Percentiles rank a stretch among this genome's conserved stretches.
phyloP scores from a whole-genome alignment of 2,797 vertebrate species.

The Anniella stebbinsi region DNA sequence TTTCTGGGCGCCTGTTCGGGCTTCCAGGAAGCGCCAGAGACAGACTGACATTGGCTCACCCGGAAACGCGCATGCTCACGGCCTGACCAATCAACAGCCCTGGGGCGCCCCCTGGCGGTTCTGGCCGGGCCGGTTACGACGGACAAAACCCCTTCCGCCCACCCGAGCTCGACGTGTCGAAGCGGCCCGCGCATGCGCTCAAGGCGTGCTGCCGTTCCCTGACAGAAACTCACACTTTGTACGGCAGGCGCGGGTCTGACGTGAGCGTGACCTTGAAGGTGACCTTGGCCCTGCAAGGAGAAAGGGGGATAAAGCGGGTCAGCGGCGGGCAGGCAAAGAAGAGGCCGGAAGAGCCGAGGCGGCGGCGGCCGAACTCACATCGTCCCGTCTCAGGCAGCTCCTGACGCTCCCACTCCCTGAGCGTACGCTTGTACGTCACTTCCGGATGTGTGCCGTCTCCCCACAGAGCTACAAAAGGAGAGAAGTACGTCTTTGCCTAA shows the following conservation, averaged over 20 bases:
- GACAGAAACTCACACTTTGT: constrained; percentile 25
- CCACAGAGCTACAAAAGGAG: neutral
- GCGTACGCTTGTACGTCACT: neutral
- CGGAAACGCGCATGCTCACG: too few species aligned
- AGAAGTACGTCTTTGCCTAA: neutral
- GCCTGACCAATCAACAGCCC: neutral
- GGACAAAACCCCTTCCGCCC: fast-evolving
- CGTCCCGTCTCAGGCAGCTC: neutral
- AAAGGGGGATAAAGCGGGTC: neutral
- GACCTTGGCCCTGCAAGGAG: constrained; percentile 24
- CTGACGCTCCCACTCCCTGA: neutral
- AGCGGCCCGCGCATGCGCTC: neutral
- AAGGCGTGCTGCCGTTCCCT: fast-evolving
- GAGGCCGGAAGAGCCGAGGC: neutral
- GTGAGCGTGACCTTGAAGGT: constrained; percentile 40
- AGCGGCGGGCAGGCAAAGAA: neutral
- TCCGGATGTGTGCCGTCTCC: neutral
- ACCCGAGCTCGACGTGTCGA: neutral
- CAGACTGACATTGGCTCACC: too few species aligned
- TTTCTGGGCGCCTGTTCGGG: too few species aligned
- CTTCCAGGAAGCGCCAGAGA: too few species aligned
- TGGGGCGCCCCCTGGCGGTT: neutral
- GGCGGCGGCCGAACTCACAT: neutral
- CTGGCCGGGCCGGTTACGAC: neutral
- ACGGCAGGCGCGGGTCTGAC: constrained; percentile 25